Base-by-base conservation (phyloP, 2,888 invertebrate species). In the Acanthosoma haemorrhoidale region DNA sequence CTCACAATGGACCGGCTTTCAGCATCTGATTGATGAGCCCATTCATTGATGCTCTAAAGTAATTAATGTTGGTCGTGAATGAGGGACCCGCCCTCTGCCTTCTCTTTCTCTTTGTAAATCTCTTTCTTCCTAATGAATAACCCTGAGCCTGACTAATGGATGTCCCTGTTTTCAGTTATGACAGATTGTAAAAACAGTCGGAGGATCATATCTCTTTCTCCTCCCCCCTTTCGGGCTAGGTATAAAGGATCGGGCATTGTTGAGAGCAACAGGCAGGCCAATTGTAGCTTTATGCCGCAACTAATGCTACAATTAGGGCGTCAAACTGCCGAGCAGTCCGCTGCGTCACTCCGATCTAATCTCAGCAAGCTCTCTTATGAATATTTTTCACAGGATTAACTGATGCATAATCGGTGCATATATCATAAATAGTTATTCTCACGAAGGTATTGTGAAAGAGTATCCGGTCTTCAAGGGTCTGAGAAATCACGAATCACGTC, bases 111-210 rank as follows among this genome's bases (percentile, higher is more conserved):
- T 25, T 25, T 5, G 34, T n/a, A 13, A 18, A 16, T 36, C 16
- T 15, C 43, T 51, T 51, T 51, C 18, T n/a, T 18, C 18, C 60
- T 60, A 60, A 60, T 60, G 60, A 60, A 60, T 60, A 36, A 60
- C 32, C 21, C 60, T 32, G 9, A 60, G 18, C 32, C 60, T 60
- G 60, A 60, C 60, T 60, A 60, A 60, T 60, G 60, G 60, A 32
- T 32, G 43, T 36, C 36, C 34, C 41, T 41, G 41, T 41, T 41
- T 41, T 41, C 41, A 41, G n/a, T 51, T 18, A 25, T 51, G 43
- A 51, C 43, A 51, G 43, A 51, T 51, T 51, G 43, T 51, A 51
- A 51, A 51, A 51, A 51, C 43, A 51, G 43, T 25, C 43, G 0
- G 25, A 25, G 43, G 43, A 51, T 51, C 43, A 51, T 51, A 51